Base-by-base conservation (phyloP, 1,140 invertebrate genomes). In the Daktulosphaira vitifoliae region DNA sequence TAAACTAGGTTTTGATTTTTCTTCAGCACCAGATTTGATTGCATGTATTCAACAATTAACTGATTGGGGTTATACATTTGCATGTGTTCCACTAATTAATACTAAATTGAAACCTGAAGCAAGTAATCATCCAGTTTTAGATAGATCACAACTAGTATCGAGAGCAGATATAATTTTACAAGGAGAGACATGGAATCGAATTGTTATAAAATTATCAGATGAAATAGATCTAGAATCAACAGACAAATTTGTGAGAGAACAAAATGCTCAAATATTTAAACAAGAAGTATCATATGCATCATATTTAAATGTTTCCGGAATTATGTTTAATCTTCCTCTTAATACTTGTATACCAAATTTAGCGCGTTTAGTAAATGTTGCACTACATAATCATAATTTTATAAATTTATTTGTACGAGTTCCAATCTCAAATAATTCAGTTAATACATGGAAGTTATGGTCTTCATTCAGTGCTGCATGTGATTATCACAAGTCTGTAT, bases 271-370 rank as follows among this genome's bases (percentile, higher is more conserved):
- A 71, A 77, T 82, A 29, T 76, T 97, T 1, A 78, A 81, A 48
- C 86, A 93, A 72, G 93, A 98, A 75, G 74, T 96, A 5, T 77
- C 79, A 1, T 91, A 89, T 73, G 86, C 87, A 16, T 80, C 82
- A 51, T 92, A 96, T 74, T 78, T 96, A 25, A 83, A 86, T 50
- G 77, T 92, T 13, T 81, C 84, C 33, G 87, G 89, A 18, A 78
- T 93, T 15, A 81, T 91, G 72, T 73, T 95, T 39, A 79, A 81
- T 33, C 73, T 95, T 18, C 75, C 70, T 1, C 11, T 59, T 0
- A 11, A 37, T 2, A 11, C 29, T 29, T 49, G 29, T 4, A 59
- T 66, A 11, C 52, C 52, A 0, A 66, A 66, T 38, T 9, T 66
- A 3, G 20, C 54, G 1, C 51, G 22, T 72, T 70, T 65, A 62